Evolutionary conservation across 2,113 vertebrate species (phyloP), one percentile per base, ranked within the genome.

Genomic region (Saguinus imperator): DNA sequence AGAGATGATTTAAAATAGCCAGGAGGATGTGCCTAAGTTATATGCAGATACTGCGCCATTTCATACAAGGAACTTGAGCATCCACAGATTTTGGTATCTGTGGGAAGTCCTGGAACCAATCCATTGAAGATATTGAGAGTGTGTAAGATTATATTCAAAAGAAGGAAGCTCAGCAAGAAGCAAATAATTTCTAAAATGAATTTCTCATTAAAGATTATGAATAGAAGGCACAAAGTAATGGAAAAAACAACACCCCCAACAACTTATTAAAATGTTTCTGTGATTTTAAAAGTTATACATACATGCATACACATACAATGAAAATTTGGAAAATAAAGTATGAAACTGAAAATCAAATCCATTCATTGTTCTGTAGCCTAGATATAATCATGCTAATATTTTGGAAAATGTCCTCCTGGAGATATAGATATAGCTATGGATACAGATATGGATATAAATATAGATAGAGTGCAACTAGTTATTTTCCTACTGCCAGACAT

Each of bases 181-280:
- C 64, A 83, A 75, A 35, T 83, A 12, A 79, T 73, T 86, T 79
- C 50, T 80, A 29, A 96, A 79, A 89, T 75, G 75, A 93, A 76
- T 48, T 89, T 86, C 40, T 95, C 48, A 83, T 61, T 75, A 58
- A 85, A 95, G 32, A 57, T 20, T 70, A 3, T 58, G 80, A 88
- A 58, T 8, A 83, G n/a, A 83, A 72, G 17, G 40, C 29, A 52
- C 52, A 91, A 77, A 82, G 27, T 73, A 86, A 72, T 45, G 27
- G 45, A 64, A 94, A 55, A 7, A 72, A 35, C 29, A 64, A 79
- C 66, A 13, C 8, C 13, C 29, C 16, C 35, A 70, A 68, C 13
- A 77, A 93, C 32, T 81, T 87, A 57, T 45, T 29, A 1, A 27
- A 55, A 66, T 48, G 6, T 64, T 84, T 86, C 70, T 75, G 17